A percentile compares a stretch with the other conserved stretches of the same genome.
These are phyloP conservation scores for Hippolais icterina DNA, from an alignment of 2,113 vertebrate species.

Conservation along the genomic window DNA sequence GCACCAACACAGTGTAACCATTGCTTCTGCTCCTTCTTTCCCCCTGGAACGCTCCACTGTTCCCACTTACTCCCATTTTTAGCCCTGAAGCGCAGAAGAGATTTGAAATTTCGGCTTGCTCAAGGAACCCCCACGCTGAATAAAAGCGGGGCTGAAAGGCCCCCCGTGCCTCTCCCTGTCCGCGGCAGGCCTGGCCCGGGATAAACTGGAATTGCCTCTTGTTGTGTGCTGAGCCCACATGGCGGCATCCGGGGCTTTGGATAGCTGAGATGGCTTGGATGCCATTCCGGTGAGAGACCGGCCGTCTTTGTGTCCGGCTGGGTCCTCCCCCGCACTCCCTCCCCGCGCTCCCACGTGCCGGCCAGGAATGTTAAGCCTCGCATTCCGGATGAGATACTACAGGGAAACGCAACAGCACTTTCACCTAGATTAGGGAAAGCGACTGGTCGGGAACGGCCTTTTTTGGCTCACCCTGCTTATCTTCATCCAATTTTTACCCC, in stretches of 20 bases:
- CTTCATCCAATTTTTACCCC: not conserved
- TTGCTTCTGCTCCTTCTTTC: not conserved
- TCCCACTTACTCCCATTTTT: not conserved
- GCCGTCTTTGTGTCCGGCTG: slow-evolving; percentile 51
- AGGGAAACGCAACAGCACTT: slow-evolving; percentile 31
- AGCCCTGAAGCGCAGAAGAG: not conserved
- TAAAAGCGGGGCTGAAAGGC: not conserved
- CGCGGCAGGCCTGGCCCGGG: not conserved
- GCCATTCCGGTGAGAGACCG: slow-evolving; percentile 56
- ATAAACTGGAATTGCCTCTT: not conserved
- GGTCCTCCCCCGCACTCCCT: not conserved
- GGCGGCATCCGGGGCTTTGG: slow-evolving; percentile 29
- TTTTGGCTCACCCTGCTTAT: not conserved
- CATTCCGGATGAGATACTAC: not conserved
- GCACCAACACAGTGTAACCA: not conserved
- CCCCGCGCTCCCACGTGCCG: slow-evolving; percentile 46
- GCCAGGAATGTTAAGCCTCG: slow-evolving; percentile 66
- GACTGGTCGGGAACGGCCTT: not conserved
- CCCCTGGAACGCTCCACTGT: not conserved
- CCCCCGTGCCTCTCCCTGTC: not conserved
- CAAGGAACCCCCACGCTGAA: not conserved
- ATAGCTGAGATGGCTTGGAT: slow-evolving; percentile 71
- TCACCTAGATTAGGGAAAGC: not conserved
- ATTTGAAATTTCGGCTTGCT: not conserved
- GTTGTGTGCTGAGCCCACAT: not conserved